A percentile compares a stretch with the other conserved stretches of the same genome.
Conservation (phyloP, 30 jellyfish, hydroid and myxozoan species). For the Aurelia sp. region DNA sequence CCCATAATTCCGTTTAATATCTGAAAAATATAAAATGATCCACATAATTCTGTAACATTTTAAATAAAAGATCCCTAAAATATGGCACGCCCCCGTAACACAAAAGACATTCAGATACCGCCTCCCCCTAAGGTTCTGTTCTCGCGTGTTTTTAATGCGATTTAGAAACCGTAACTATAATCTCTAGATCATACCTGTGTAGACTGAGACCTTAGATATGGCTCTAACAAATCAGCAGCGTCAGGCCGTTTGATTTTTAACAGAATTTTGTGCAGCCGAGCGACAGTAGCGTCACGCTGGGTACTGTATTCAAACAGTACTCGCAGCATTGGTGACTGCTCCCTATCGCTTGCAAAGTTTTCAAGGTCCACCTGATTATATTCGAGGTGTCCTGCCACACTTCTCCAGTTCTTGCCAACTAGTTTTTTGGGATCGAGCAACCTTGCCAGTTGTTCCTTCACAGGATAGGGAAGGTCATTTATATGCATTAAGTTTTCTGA, state of each 20-base stretch:
- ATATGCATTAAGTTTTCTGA: not conserved
- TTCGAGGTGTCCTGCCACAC: conserved; percentile 25
- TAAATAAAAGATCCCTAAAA: no score
- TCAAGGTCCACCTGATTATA: conserved; percentile 37
- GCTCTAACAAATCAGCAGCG: conserved; percentile 14
- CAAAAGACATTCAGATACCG: no score
- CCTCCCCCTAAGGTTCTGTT: no score
- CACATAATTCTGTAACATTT: no score
- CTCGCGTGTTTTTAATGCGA: no score
- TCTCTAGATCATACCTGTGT: conserved; percentile 6
- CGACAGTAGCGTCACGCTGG: not conserved
- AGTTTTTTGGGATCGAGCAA: not conserved
- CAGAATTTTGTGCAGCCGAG: not conserved
- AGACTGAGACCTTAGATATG: not conserved
- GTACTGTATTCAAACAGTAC: conserved; percentile 19
- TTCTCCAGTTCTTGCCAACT: conserved; percentile 37
- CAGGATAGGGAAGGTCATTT: not conserved
- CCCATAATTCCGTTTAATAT: no score
- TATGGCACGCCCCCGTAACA: no score
- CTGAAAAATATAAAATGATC: no score
- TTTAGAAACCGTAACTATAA: no score
- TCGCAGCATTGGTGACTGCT: conserved; percentile 29
- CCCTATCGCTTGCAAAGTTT: conserved; percentile 12
- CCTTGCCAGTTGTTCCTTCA: conserved; percentile 2
- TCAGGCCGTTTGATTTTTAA: conserved; percentile 27